Percentiles rank a stretch among this genome's conserved stretches.
phyloP scores from a whole-genome alignment of 1,140 invertebrate genomes.

The Papilio polyxenes region DNA sequence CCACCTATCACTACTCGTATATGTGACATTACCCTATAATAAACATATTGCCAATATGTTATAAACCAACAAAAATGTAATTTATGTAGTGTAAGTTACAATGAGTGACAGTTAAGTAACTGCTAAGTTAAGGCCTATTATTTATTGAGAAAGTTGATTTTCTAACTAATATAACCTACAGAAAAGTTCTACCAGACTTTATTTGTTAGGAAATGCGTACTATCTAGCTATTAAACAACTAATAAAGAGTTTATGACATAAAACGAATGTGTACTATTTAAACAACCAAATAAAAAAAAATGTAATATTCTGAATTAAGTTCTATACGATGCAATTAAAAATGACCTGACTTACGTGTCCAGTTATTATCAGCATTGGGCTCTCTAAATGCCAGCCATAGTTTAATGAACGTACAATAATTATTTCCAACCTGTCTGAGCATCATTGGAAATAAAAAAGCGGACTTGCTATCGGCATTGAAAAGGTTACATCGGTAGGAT shows the following conservation, averaged over 20 bases:
- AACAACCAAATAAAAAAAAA: background rate
- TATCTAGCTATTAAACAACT: no score
- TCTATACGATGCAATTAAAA: constrained; percentile 30
- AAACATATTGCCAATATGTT: no score
- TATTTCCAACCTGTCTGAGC: constrained; percentile 45
- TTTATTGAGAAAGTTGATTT: background rate
- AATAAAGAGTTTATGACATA: background rate
- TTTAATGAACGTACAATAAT: constrained; percentile 52
- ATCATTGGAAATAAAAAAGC: constrained; percentile 49
- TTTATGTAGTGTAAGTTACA: no score
- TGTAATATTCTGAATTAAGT: constrained; percentile 1
- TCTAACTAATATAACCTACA: no score
- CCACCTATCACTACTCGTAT: no score
- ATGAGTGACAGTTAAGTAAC: no score
- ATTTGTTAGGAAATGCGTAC: no score
- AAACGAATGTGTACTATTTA: background rate
- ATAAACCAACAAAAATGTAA: no score
- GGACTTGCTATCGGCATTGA: constrained; percentile 48
- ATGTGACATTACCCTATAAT: no score
- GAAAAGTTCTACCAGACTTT: no score
- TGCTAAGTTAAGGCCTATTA: background rate
- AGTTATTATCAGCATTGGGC: constrained; percentile 40
- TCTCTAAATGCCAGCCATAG: constrained; percentile 52
- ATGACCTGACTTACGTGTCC: constrained; percentile 23
- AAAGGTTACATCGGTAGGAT: constrained; percentile 40